A percentile compares a stretch with the other conserved stretches of the same genome.
Evolutionary conservation across 1,140 invertebrate genomes (phyloP).

Genomic region (Calliphora vicina): DNA sequence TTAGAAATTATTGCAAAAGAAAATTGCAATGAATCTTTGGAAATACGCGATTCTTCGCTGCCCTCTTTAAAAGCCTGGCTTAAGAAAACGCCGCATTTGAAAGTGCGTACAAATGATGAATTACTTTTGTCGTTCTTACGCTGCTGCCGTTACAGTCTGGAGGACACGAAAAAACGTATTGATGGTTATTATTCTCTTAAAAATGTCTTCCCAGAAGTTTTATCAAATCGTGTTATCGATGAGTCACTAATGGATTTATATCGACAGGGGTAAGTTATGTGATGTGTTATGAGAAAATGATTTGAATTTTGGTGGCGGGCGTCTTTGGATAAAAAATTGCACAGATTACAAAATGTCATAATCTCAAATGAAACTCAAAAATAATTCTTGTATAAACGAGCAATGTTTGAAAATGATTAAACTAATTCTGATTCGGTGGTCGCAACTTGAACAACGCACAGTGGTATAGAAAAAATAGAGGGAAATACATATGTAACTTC

Average conservation of each 20-base stretch:
- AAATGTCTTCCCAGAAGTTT: constrained; percentile 68
- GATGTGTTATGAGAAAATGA: background rate
- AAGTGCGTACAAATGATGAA: constrained; percentile 66
- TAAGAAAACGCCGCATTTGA: constrained; percentile 69
- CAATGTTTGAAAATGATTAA: too few species aligned
- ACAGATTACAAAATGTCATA: too few species aligned
- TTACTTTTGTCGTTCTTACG: constrained; percentile 71
- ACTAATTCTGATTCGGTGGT: too few species aligned
- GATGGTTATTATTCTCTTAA: constrained; percentile 69
- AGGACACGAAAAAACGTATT: constrained; percentile 71
- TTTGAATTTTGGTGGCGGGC: background rate
- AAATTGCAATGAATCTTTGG: constrained; percentile 66
- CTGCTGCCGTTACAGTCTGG: constrained; percentile 73
- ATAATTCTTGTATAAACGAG: too few species aligned
- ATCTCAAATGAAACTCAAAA: too few species aligned
- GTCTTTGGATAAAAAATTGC: too few species aligned
- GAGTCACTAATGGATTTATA: constrained; percentile 62
- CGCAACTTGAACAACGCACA: too few species aligned
- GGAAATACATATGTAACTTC: too few species aligned
- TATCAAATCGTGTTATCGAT: constrained; percentile 53
- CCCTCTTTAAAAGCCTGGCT: constrained; percentile 70
- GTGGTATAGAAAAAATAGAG: too few species aligned
- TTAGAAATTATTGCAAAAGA: background rate
- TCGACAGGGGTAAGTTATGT: constrained; percentile 63
- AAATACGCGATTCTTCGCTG: constrained; percentile 63